Evolutionary conservation across 2,888 invertebrate species (phyloP).

Genomic region (Molorchus minor): DNA sequence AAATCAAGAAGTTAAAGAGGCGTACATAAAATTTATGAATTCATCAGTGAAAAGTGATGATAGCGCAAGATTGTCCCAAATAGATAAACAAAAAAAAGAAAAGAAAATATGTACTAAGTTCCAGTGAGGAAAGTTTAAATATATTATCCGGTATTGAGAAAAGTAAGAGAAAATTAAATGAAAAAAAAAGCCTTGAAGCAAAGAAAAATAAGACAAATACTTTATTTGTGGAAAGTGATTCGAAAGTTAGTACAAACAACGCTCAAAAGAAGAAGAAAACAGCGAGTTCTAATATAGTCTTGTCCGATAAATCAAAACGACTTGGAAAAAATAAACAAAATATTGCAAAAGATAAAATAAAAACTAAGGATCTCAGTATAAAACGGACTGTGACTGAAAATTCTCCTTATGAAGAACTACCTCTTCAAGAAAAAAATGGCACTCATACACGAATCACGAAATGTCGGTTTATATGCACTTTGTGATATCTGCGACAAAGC

Average conservation of each 20-base stretch:
- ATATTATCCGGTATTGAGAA: not conserved
- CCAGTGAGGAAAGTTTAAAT: not conserved
- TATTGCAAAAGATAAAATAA: not conserved
- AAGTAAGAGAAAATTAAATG: constrained; percentile 2
- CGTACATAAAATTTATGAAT: constrained; percentile 32
- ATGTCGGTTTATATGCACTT: constrained; percentile 68
- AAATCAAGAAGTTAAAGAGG: constrained; percentile 26
- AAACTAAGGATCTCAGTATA: not conserved
- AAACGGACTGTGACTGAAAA: not conserved
- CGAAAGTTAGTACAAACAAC: too few species aligned
- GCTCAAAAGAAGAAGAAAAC: too few species aligned
- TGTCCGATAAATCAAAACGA: too few species aligned
- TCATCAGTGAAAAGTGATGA: not conserved
- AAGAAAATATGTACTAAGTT: not conserved
- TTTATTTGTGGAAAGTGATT: too few species aligned
- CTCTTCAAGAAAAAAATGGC: constrained; percentile 27
- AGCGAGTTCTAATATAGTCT: too few species aligned
- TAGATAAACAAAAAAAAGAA: constrained; percentile 5
- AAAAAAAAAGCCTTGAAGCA: constrained; percentile 1
- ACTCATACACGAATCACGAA: constrained; percentile 63
- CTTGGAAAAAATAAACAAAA: not conserved
- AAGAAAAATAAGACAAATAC: too few species aligned
- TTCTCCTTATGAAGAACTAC: not conserved
- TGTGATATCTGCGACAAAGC: constrained; percentile 70
- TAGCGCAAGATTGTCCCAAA: not conserved